phyloP scores from a whole-genome alignment of 2,113 vertebrate species.

The Mustela lutreola region DNA sequence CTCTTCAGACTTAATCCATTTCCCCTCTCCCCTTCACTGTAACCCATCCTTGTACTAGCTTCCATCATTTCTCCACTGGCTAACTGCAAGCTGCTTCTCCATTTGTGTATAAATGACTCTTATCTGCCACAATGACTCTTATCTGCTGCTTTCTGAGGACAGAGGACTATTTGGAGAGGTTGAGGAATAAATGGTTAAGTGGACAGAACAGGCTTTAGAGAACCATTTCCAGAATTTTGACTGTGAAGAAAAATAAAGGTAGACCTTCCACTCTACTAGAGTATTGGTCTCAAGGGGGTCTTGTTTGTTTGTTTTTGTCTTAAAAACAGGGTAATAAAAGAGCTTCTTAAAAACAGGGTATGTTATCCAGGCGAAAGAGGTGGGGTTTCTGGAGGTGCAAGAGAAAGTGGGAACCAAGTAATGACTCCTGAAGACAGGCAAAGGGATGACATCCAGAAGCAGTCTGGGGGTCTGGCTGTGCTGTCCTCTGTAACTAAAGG shows the following conservation, averaged over 20 bases:
- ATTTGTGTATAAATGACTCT: conserved; percentile 7
- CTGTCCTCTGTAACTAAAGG: background rate
- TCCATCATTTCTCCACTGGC: background rate
- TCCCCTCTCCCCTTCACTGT: background rate
- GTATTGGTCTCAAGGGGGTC: background rate
- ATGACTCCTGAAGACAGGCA: background rate
- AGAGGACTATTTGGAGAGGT: background rate
- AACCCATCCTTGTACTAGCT: background rate
- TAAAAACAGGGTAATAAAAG: background rate
- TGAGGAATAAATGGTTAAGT: background rate
- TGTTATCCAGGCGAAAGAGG: background rate
- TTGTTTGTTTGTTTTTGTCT: background rate
- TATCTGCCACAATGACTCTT: background rate
- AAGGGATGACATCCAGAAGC: background rate
- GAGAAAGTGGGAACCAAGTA: background rate
- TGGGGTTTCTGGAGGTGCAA: background rate
- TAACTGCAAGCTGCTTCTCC: conserved; percentile 37
- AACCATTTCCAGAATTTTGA: background rate
- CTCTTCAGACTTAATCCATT: background rate
- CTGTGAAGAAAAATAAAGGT: background rate
- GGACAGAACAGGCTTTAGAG: background rate
- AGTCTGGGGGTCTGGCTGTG: fast-evolving
- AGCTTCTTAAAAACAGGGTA: background rate
- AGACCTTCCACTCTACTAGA: background rate
- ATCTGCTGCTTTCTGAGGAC: background rate